Base-by-base conservation (phyloP, 2,888 invertebrate species). In the Hyposoter dolosus region DNA sequence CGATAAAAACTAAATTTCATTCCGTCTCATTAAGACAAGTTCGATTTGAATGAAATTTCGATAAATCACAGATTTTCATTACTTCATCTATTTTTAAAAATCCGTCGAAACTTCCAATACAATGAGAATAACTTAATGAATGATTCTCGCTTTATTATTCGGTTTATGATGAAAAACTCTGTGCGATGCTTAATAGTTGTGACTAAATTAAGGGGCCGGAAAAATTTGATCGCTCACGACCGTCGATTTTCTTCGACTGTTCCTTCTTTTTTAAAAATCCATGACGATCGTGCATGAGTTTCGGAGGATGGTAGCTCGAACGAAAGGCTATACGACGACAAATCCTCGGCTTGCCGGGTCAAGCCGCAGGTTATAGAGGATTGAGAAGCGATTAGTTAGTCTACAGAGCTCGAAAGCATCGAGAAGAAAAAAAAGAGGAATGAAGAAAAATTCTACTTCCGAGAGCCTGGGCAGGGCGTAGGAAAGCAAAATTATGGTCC, bases 341-440 rank as follows among this genome's bases (percentile, higher is more conserved):
- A 91, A 84, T 92, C 91, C 90, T 90, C 84, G 80, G 76, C 85
- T 89, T 85, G 88, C 40, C 76, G 89, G 91, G 92, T 92, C 91
- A 91, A 91, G 89, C 84, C 87, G 83, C 89, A 85, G 90, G 90
- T 91, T 91, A 90, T 89, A 89, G 88, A 90, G 91, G 89, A 90
- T 91, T 90, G 90, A 89, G 92, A 89, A 91, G 91, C 90, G 91
- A 92, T 91, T 91, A 91, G 90, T 90, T 89, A 10, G 43, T 82
- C 87, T 35, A 35, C 66, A 68, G 28, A 79, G 28, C 35, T 40
- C 35, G 43, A 19, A 19, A 17, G n/a, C 63, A 74, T 53, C 23
- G 66, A 71, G 47, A 6, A 72, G 56, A 15, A 63, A 65, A 43
- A 45, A 74, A 15, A 4, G 45, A 66, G 32, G 28, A 12, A 50